These are phyloP conservation scores for Agrochola lychnidis DNA, from an alignment of 2,888 invertebrate genomes.

Conservation along the genomic window DNA sequence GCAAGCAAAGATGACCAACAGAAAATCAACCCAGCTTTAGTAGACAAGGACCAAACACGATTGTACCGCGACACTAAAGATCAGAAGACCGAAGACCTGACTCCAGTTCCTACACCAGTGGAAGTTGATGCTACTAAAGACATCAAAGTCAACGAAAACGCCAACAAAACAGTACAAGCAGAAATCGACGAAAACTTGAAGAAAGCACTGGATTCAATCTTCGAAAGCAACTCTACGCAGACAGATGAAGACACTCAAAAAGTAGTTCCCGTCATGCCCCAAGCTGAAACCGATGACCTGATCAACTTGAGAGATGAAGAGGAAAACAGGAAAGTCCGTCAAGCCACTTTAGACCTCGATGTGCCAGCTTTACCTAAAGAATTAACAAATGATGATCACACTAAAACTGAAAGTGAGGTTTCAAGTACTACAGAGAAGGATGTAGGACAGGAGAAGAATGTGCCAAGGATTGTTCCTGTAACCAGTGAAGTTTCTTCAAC, in stretches of 20 bases:
- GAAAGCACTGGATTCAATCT: conserved; percentile 1
- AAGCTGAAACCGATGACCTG: conserved; percentile 32
- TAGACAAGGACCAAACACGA: conserved; percentile 38
- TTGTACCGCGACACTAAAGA: conserved; percentile 41
- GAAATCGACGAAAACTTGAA: conserved; percentile 26
- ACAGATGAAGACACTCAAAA: conserved; percentile 14
- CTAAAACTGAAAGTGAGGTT: conserved; percentile 16
- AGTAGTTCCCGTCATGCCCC: conserved; percentile 15
- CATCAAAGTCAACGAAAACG: conserved; percentile 27
- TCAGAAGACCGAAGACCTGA: conserved; percentile 33
- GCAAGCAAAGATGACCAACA: conserved; percentile 27
- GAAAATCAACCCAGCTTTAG: conserved; percentile 32
- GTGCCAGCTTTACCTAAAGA: conserved; percentile 25
- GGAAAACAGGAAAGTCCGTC: conserved; percentile 30
- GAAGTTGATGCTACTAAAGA: conserved; percentile 28
- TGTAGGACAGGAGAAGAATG: conserved; percentile 3
- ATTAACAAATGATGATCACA: conserved; percentile 2
- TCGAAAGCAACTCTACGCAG: conserved; percentile 21
- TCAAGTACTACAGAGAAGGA: conserved; percentile 30
- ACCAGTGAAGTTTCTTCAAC: conserved; percentile 18
- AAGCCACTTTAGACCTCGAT: not conserved
- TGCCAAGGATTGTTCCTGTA: not conserved
- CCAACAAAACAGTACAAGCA: conserved; percentile 7
- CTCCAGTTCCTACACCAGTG: conserved; percentile 13
- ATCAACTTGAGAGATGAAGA: conserved; percentile 25